These are phyloP conservation scores for Drosophila mayaguana DNA, from an alignment of 2,888 invertebrate genomes.

Conservation along the genomic window DNA sequence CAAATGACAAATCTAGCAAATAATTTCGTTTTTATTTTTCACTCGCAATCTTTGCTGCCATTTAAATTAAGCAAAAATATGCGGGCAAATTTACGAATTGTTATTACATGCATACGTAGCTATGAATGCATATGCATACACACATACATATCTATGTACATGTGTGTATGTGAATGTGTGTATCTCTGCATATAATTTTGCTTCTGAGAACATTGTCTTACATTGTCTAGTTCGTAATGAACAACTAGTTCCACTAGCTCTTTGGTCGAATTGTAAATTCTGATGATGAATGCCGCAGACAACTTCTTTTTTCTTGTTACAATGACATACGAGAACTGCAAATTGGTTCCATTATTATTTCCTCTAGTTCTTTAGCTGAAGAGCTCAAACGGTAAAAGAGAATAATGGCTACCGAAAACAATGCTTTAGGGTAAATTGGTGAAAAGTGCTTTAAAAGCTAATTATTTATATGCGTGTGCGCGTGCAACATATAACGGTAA, in stretches of 20 bases:
- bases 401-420: constrained; percentile 17
- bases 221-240: constrained; percentile 15
- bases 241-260: constrained; percentile 2
- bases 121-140: neutral
- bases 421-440: constrained; percentile 6
- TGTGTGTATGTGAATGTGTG: neutral
- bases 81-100: constrained; percentile 16
- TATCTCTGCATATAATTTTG: neutral
- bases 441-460: constrained; percentile 34
- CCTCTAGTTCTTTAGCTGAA: constrained; percentile 1
- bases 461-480: constrained; percentile 55
- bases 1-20: constrained; percentile 76
- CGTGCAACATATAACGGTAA: constrained; percentile 74
- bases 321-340: neutral
- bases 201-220: neutral
- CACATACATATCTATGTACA: neutral
- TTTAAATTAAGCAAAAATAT: constrained; percentile 64
- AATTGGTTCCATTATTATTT: neutral
- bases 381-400: constrained; percentile 28
- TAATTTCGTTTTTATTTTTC: constrained; percentile 50
- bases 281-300: constrained; percentile 12
- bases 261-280: neutral
- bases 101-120: neutral
- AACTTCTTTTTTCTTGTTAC: neutral
- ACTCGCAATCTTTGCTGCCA: constrained; percentile 17